Evolutionary conservation across 2,113 vertebrate species (phyloP).

Genomic region (Chaetodon auriga): DNA sequence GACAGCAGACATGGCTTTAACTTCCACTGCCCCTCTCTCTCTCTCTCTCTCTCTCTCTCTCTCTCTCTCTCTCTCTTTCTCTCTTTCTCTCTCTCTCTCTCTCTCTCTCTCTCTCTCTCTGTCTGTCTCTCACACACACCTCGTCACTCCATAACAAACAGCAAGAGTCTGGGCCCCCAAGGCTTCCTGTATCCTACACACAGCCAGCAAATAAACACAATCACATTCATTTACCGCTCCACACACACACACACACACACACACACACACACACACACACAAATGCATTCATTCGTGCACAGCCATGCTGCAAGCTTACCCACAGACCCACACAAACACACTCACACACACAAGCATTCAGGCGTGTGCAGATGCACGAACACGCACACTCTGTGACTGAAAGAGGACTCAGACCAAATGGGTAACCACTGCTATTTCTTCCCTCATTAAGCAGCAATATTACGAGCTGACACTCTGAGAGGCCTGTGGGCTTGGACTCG

Average conservation of each 20-base stretch:
- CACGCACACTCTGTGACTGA: constrained; percentile 25
- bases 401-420: constrained; percentile 62
- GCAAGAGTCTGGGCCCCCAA: constrained; percentile 78
- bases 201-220: constrained; percentile 85
- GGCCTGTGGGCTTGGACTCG: constrained; percentile 66
- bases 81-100: constrained; percentile 14
- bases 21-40: constrained; percentile 50
- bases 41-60: constrained; percentile 13
- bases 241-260: constrained; percentile 57
- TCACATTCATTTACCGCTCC: constrained; percentile 75
- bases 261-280: constrained; percentile 30
- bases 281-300: constrained; percentile 48
- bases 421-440: constrained; percentile 72
- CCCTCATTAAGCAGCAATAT: constrained; percentile 73
- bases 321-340: constrained; percentile 45
- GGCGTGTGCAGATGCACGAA: constrained; percentile 48
- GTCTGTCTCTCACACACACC: constrained; percentile 56
- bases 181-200: constrained; percentile 86
- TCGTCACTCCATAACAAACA: constrained; percentile 87
- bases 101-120: constrained; percentile 13
- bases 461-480: constrained; percentile 68
- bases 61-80: constrained; percentile 8
- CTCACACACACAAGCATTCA: constrained; percentile 43
- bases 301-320: constrained; percentile 49
- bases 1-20: constrained; percentile 84